Base-by-base conservation (phyloP, 2,888 invertebrate species). In the Oscheius sp. region DNA sequence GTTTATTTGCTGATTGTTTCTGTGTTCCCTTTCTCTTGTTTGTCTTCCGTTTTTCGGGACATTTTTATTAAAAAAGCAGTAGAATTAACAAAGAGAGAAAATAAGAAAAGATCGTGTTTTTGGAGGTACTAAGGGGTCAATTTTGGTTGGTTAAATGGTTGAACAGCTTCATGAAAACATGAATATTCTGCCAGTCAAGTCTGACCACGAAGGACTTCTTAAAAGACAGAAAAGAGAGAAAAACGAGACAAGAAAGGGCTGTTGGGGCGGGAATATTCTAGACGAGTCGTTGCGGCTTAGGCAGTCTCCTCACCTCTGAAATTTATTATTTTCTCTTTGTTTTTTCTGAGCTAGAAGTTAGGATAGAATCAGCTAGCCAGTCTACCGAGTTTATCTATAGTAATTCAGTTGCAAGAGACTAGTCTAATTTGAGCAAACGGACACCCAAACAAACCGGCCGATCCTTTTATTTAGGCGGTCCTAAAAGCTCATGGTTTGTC, bases 181-280 rank as follows among this genome's bases (percentile, higher is more conserved):
- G 55, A 55, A 55, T 55, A 34, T 3, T 15, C 55, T 15, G 20
- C 8, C 12, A n/a, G 12, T n/a, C 6, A 55, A 55, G 34, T 23
- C 42, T 42, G 5, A 20, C 6, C 23, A 23, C 6, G 48, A 25
- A 25, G 17, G 8, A 8, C 15, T 15, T 20, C 23, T 25, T 25
- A 23, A 53, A 3, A 55, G 34, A 20, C 15, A 15, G 29, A n/a
- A 34, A 37, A n/a, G 42, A 42, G 42, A 42, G 42, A 10, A 37
- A 42, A 3, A 42, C n/a, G 42, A 20, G 55, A 34, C 55, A 34
- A 55, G 55, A 55, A 55, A 55, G 55, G 55, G 55, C 55, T 55
- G n/a, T n/a, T n/a, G 15, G 55, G 55, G 55, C 25, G 34, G 33
- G 33, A 29, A n/a, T 12, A 53, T 31, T n/a, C 12, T n/a, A 45